phyloP scores from a whole-genome alignment of 2,113 vertebrate genomes.

The Ahaetulla prasina region DNA sequence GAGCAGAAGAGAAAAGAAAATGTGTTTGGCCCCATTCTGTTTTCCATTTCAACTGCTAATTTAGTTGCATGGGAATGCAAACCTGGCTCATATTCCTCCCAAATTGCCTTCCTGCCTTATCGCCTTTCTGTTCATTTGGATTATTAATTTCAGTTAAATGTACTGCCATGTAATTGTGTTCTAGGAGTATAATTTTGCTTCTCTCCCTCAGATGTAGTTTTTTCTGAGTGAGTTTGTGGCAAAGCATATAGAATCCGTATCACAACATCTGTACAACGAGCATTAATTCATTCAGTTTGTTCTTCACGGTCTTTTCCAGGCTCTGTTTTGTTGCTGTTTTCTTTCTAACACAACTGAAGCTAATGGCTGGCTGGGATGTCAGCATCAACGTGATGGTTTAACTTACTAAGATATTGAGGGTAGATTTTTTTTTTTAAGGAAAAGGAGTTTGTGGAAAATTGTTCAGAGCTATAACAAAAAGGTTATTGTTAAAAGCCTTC shows the following conservation, averaged over 20 bases:
- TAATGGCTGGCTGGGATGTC: background rate
- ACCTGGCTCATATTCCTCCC: conserved; percentile 31
- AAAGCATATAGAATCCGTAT: conserved; percentile 17
- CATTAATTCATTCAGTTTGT: background rate
- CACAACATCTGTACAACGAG: conserved; percentile 52
- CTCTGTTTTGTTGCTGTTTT: conserved; percentile 31
- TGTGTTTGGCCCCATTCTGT: conserved; percentile 9
- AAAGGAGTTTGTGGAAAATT: background rate
- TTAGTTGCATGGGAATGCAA: conserved; percentile 1
- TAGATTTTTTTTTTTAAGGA: conserved; percentile 34
- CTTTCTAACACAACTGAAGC: background rate
- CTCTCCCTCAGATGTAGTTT: conserved; percentile 24
- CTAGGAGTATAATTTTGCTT: conserved; percentile 3
- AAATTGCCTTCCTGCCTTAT: conserved; percentile 30
- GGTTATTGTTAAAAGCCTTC: background rate
- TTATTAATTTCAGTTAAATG: background rate
- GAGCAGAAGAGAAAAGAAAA: conserved; percentile 5
- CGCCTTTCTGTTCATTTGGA: background rate
- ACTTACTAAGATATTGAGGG: background rate
- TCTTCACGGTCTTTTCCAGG: conserved; percentile 11
- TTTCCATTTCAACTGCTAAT: background rate
- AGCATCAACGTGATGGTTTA: background rate
- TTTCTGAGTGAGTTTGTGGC: conserved; percentile 37
- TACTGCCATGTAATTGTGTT: background rate
- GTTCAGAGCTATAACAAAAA: background rate